Conservation (phyloP, 2,797 vertebrate species). For the Myotis daubentonii region DNA sequence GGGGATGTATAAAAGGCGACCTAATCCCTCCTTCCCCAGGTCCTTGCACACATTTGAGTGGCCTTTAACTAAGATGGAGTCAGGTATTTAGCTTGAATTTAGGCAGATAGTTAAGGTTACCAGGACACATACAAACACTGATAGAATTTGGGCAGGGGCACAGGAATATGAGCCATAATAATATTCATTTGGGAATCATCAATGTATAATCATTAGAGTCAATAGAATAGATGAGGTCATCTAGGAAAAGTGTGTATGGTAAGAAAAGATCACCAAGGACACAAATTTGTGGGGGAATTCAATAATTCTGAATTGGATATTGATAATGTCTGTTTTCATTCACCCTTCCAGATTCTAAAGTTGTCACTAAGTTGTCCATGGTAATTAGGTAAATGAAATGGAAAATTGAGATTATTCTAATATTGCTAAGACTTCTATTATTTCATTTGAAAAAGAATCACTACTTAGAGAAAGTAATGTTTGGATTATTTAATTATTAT, state of each 20-base stretch:
- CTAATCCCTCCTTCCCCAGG: neutral
- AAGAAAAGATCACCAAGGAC: neutral
- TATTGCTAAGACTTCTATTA: neutral
- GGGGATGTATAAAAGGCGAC: neutral
- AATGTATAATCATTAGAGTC: neutral
- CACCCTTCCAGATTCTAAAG: neutral
- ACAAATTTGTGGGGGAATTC: neutral
- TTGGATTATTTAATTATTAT: neutral
- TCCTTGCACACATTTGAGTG: neutral
- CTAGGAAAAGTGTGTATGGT: neutral
- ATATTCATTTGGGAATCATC: neutral
- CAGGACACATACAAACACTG: neutral
- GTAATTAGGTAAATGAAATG: neutral
- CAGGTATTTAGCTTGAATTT: neutral
- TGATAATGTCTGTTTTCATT: slow-evolving; percentile 1
- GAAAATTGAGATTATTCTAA: neutral
- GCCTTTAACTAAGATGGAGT: neutral
- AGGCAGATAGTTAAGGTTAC: neutral
- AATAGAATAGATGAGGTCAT: neutral
- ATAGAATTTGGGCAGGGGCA: neutral
- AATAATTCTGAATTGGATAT: neutral
- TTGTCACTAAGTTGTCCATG: neutral
- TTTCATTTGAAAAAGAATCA: neutral
- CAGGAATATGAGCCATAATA: neutral
- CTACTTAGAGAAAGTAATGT: neutral